Evolutionary conservation across 2,797 vertebrate species (phyloP).

Genomic region (Erpetoichthys calabaricus): DNA sequence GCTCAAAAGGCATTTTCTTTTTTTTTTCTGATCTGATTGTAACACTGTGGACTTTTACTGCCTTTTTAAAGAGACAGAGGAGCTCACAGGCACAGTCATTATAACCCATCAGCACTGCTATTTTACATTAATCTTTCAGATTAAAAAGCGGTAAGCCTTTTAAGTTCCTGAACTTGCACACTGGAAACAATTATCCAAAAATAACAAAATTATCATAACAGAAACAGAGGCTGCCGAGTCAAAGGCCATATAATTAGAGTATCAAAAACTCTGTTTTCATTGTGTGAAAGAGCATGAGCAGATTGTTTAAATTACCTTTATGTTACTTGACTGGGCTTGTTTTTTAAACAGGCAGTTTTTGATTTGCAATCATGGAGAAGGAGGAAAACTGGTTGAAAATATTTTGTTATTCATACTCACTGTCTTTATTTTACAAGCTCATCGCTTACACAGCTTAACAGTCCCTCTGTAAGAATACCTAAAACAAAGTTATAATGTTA

Average conservation of each 20-base stretch:
- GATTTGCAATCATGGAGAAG: neutral
- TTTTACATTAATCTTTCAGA: conserved; percentile 28
- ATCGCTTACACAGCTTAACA: no score
- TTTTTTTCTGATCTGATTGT: conserved; percentile 1
- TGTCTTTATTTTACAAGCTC: no score
- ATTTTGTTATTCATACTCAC: no score
- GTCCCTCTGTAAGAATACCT: no score
- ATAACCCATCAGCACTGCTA: conserved; percentile 23
- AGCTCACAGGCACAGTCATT: conserved; percentile 26
- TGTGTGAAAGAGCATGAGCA: conserved; percentile 22
- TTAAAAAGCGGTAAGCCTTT: conserved; percentile 30
- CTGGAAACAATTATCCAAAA: conserved; percentile 38
- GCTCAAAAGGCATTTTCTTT: neutral
- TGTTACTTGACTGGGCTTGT: conserved; percentile 23
- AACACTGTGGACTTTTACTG: conserved; percentile 11
- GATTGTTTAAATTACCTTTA: conserved; percentile 25
- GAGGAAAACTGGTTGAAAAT: no score
- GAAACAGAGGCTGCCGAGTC: conserved; percentile 25
- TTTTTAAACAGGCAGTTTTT: conserved; percentile 23
- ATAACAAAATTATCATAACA: conserved; percentile 37
- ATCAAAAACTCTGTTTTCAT: conserved; percentile 33
- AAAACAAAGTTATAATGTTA: no score
- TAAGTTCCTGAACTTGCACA: conserved; percentile 29
- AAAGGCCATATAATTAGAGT: conserved; percentile 34
- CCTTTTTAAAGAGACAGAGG: conserved; percentile 17